Evolutionary conservation across 2,797 vertebrate genomes (phyloP).

Genomic region (Karalla daura): DNA sequence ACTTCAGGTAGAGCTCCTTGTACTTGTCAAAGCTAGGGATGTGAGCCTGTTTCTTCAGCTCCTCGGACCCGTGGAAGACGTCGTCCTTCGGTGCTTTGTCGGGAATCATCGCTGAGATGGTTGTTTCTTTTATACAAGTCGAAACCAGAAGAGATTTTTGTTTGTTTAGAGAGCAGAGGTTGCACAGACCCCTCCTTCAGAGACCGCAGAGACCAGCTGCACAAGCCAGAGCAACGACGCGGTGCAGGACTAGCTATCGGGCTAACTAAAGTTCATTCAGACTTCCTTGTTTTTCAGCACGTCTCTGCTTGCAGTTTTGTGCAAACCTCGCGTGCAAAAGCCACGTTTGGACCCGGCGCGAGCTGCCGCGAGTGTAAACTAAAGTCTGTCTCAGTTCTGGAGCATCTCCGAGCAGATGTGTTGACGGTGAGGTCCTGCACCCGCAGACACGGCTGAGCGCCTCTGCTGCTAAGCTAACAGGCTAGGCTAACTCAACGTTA

Average conservation of each 20-base stretch:
- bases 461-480: conserved; percentile 56
- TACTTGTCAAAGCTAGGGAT: conserved; percentile 83
- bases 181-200: not conserved
- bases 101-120: conserved; percentile 78
- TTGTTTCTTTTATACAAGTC: not conserved
- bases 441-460: not conserved
- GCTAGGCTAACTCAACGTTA: conserved; percentile 49
- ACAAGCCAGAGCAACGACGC: conserved; percentile 13
- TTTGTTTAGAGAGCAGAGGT: not conserved
- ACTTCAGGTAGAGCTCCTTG: conserved; percentile 82
- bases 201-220: too few species aligned
- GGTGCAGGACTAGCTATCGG: conserved; percentile 22
- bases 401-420: conserved; percentile 4
- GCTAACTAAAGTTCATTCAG: conserved; percentile 45
- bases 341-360: too few species aligned
- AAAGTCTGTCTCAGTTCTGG: not conserved
- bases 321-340: not conserved
- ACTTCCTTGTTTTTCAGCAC: conserved; percentile 59
- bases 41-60: conserved; percentile 77
- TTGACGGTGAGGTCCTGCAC: conserved; percentile 21
- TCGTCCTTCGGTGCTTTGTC: conserved; percentile 78
- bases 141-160: too few species aligned
- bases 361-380: not conserved
- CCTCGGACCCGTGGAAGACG: conserved; percentile 69
- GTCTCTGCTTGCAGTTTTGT: not conserved